Evolutionary conservation across 2,888 invertebrate species (phyloP).

Genomic region (Andricus curvator): DNA sequence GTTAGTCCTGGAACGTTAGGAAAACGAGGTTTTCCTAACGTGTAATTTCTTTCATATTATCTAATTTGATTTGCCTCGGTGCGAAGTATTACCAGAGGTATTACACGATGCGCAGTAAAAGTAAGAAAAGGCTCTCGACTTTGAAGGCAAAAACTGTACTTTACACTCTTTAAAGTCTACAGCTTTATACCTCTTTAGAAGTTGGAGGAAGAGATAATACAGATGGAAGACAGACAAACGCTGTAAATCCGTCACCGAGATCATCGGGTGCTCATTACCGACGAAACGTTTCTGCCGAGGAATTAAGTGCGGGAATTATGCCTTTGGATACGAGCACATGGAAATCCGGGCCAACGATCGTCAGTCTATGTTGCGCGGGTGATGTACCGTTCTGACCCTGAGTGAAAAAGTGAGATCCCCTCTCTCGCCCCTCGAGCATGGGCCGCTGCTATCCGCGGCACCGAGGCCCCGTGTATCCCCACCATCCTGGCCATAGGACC

Average conservation of each 20-base stretch:
- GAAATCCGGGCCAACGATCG: conserved; percentile 67
- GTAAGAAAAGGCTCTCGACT: not conserved
- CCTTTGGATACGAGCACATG: conserved; percentile 54
- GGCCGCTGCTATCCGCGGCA: conserved; percentile 51
- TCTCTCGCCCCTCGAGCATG: conserved; percentile 51
- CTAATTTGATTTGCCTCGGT: conserved; percentile 9
- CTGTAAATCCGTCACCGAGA: conserved; percentile 70
- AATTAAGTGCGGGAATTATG: conserved; percentile 52
- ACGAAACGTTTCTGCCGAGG: conserved; percentile 54
- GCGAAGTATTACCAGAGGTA: not conserved
- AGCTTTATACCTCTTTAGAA: conserved; percentile 34
- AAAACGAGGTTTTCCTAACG: too few species aligned
- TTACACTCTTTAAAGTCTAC: conserved; percentile 3
- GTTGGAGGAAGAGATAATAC: conserved; percentile 47
- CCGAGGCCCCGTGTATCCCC: conserved; percentile 40
- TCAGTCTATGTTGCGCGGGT: conserved; percentile 69
- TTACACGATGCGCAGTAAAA: not conserved
- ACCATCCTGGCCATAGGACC: conserved; percentile 37
- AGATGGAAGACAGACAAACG: conserved; percentile 55
- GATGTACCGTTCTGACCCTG: conserved; percentile 76
- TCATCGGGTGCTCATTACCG: conserved; percentile 68
- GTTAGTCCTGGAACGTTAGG: too few species aligned
- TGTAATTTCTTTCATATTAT: conserved; percentile 17
- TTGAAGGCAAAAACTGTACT: conserved; percentile 41
- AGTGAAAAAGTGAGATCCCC: conserved; percentile 67